Evolutionary conservation across 2,797 vertebrate species (phyloP).

Genomic region (Oreochromis mossambicus): DNA sequence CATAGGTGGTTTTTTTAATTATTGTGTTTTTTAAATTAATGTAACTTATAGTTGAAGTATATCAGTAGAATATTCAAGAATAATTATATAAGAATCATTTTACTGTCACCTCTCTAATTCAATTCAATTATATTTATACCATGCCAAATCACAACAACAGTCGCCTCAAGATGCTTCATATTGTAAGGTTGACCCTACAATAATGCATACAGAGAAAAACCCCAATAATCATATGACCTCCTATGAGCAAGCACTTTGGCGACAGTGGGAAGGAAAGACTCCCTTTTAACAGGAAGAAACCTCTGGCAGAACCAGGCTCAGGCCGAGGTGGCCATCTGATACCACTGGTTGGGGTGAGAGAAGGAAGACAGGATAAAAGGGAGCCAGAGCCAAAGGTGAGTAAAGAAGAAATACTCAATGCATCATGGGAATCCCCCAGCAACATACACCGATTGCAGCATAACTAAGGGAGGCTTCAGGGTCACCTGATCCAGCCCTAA

Average conservation of each 20-base stretch:
- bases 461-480: not conserved
- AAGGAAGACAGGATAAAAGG: not conserved
- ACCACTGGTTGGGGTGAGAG: not conserved
- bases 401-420: not conserved
- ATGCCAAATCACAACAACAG: no score
- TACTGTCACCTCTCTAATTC: not conserved
- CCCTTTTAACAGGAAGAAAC: no score
- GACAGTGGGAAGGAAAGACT: no score
- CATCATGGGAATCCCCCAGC: not conserved
- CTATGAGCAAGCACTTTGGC: no score
- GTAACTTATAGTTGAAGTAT: not conserved
- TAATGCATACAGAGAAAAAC: no score
- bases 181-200: no score
- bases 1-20: not conserved
- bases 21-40: not conserved
- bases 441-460: not conserved
- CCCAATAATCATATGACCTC: no score
- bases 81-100: not conserved
- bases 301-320: not conserved
- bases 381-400: not conserved
- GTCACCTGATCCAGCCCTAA: not conserved
- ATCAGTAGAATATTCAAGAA: not conserved
- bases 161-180: no score
- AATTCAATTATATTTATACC: not conserved
- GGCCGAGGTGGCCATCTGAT: not conserved